Base-by-base conservation (phyloP, 2,797 vertebrate species). In the Muscicapa striata region DNA sequence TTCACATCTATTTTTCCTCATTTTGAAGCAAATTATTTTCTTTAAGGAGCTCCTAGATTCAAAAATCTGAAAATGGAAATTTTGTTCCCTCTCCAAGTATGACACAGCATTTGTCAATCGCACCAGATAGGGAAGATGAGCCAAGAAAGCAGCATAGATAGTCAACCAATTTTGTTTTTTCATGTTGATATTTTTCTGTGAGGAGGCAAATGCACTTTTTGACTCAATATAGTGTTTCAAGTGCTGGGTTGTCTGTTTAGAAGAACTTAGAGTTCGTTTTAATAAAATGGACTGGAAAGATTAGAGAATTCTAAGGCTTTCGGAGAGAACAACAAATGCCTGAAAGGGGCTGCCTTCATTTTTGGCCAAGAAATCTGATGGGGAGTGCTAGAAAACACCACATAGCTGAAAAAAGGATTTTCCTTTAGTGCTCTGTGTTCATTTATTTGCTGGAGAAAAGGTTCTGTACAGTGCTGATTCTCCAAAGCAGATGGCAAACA, bases 401-500 rank as follows among this genome's bases (percentile, higher is more conserved):
- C 6, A 6, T 16, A 58, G 45, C 70, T 86, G 63, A 43, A 94
- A 95, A 29, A 45, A 70, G 73, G 68, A 20, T 80, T 95, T 87
- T 95, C 72, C 85, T 95, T 93, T 32, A 62, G 57, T 78, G 48
- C 27, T 93, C 57, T 89, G 84, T 66, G 82, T 84, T 36, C 46
- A 30, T 34, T 94, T 70, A 68, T 57, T 59, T 82, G 46, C 87
- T 93, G 24, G 67, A 87, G 81, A 66, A 76, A 64, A 88, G 63
- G 51, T 83, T 94, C 70, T 82, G 38, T 79, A 51, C 45, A 46
- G 45, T 87, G 70, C 73, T 62, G 74, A 57, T 87, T 89, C 46
- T 84, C 69, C 77, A 89, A 78, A 92, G 69, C 79, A 92, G 86
- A 78, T 90, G 83, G 78, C 70, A 89, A 91, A 83, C 77, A 90